A percentile compares a stretch with the other conserved stretches of the same genome.
Evolutionary conservation across 2,113 vertebrate species (phyloP).

Genomic region (Tachuris rubrigastra): DNA sequence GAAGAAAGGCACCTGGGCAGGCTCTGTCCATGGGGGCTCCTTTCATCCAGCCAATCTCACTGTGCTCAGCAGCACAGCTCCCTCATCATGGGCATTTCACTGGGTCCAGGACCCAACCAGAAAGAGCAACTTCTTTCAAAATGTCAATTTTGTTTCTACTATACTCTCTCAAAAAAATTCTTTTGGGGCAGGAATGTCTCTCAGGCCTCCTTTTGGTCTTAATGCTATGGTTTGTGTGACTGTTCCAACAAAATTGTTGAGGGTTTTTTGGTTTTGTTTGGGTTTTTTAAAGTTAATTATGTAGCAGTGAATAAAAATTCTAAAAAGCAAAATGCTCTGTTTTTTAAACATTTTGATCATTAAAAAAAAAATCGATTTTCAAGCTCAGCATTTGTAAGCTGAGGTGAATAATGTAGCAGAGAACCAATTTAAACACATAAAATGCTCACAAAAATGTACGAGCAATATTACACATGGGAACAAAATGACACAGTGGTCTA

Average conservation of each 20-base stretch:
- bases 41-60: not conserved
- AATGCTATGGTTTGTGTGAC: not conserved
- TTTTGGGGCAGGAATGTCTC: not conserved
- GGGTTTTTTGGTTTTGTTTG: not conserved
- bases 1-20: accelerated
- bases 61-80: accelerated
- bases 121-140: not conserved
- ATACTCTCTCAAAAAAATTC: not conserved
- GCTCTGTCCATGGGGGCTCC: not conserved
- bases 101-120: not conserved
- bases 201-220: not conserved
- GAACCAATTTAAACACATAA: not conserved
- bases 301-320: not conserved
- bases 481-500: not conserved
- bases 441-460: not conserved
- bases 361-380: not conserved
- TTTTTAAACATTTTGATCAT: not conserved
- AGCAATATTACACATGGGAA: not conserved
- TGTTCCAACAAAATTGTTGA: not conserved
- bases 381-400: not conserved
- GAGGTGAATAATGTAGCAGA: not conserved
- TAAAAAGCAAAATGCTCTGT: not conserved
- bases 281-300: not conserved
- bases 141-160: not conserved
- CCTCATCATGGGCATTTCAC: accelerated